phyloP scores from a whole-genome alignment of 2,888 invertebrate species.

The Trilocha varians region DNA sequence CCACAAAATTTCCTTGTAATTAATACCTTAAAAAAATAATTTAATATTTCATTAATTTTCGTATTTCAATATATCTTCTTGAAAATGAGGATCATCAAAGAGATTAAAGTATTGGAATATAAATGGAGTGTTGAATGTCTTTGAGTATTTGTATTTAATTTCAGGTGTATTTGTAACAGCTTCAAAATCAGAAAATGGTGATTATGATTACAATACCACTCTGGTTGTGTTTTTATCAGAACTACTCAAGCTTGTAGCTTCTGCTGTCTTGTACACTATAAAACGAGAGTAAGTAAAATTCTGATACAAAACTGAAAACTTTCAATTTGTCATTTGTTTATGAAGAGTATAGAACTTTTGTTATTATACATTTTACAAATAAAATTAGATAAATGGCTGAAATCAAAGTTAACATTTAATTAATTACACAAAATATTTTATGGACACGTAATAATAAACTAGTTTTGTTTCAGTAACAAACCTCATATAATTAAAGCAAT shows the following conservation, averaged over 20 bases:
- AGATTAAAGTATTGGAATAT: no score
- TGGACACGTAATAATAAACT: background rate
- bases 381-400: slow-evolving; percentile 1
- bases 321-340: no score
- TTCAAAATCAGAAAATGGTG: slow-evolving; percentile 85
- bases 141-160: slow-evolving; percentile 16
- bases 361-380: slow-evolving; percentile 8
- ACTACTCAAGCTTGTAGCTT: slow-evolving; percentile 85
- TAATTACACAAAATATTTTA: no score
- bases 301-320: no score
- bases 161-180: slow-evolving; percentile 93
- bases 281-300: slow-evolving; percentile 52
- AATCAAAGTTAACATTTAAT: no score
- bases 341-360: no score
- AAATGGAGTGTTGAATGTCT: no score
- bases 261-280: slow-evolving; percentile 79
- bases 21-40: no score
- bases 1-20: no score
- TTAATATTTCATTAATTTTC: no score
- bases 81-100: no score
- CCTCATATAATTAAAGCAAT: slow-evolving; percentile 72
- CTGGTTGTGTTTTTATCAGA: slow-evolving; percentile 92
- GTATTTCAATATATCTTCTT: no score
- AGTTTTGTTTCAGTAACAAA: slow-evolving; percentile 74
- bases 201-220: slow-evolving; percentile 89